Evolutionary conservation across 2,113 vertebrate genomes (phyloP).

Genomic region (Megaleporinus macrocephalus): DNA sequence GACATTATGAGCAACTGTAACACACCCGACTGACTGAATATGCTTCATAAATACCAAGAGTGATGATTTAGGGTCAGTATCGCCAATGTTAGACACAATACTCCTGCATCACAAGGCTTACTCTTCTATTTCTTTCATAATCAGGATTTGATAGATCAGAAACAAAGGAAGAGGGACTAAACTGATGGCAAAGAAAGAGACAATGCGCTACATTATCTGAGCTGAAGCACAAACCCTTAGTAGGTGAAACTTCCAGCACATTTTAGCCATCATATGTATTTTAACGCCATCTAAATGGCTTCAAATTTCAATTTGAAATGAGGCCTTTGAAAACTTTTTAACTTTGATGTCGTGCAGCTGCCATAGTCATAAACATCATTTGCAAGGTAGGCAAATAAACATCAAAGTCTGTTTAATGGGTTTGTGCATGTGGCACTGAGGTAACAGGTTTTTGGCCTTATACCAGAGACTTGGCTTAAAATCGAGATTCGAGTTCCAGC

Average conservation of each 20-base stretch:
- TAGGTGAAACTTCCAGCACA: background rate
- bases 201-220: too few relatives aligned
- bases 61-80: background rate
- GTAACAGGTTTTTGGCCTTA: slow-evolving; percentile 22
- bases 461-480: slow-evolving; percentile 6
- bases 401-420: slow-evolving; percentile 21
- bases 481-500: background rate
- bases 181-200: too few relatives aligned
- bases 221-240: background rate
- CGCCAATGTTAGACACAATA: background rate
- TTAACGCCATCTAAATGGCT: background rate
- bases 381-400: slow-evolving; percentile 1
- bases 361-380: background rate
- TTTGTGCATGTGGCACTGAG: slow-evolving; percentile 26
- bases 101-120: background rate
- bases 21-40: background rate
- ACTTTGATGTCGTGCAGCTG: background rate
- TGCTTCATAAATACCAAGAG: background rate
- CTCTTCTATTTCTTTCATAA: background rate
- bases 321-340: background rate
- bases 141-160: too few relatives aligned
- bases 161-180: too few relatives aligned
- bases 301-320: background rate
- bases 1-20: slow-evolving; percentile 1
- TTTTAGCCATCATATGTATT: background rate